phyloP scores from a whole-genome alignment of 2,888 invertebrate species.

The Sycophila texana region DNA sequence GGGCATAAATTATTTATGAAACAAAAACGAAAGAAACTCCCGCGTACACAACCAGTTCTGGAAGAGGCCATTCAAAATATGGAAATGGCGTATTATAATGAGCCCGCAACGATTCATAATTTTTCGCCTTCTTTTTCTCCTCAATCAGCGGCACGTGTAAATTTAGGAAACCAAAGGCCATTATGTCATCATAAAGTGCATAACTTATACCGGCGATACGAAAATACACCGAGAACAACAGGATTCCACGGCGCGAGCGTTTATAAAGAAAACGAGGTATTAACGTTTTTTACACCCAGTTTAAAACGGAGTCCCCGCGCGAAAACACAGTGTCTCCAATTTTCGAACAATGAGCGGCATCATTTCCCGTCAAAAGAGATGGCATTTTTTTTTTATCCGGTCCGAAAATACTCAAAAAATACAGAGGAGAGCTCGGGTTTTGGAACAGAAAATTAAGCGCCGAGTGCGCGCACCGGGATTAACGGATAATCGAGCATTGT shows the following conservation, averaged over 20 bases:
- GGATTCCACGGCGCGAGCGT: not conserved
- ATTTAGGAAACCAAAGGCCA: not conserved
- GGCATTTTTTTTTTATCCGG: too few relatives aligned
- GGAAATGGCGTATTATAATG: conserved; percentile 11
- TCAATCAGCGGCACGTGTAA: not conserved
- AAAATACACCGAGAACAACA: not conserved
- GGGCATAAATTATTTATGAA: conserved; percentile 2
- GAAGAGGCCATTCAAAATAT: conserved; percentile 13
- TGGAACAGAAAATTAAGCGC: conserved; percentile 22
- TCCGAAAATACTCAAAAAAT: too few relatives aligned
- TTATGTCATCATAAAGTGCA: too few relatives aligned
- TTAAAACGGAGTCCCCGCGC: too few relatives aligned
- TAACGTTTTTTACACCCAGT: too few relatives aligned
- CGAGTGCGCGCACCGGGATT: conserved; percentile 29
- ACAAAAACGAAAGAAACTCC: not conserved
- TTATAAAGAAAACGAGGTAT: not conserved
- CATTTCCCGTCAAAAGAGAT: not conserved
- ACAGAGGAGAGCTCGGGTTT: not conserved
- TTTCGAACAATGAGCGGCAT: not conserved
- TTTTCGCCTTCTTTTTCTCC: not conserved
- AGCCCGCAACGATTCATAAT: not conserved
- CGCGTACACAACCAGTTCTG: conserved; percentile 2
- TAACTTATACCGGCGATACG: not conserved
- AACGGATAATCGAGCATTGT: conserved; percentile 48
- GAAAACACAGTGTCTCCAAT: too few relatives aligned